phyloP scores from a whole-genome alignment of 2,888 invertebrate genomes.

The Troides oblongomaculatus region DNA sequence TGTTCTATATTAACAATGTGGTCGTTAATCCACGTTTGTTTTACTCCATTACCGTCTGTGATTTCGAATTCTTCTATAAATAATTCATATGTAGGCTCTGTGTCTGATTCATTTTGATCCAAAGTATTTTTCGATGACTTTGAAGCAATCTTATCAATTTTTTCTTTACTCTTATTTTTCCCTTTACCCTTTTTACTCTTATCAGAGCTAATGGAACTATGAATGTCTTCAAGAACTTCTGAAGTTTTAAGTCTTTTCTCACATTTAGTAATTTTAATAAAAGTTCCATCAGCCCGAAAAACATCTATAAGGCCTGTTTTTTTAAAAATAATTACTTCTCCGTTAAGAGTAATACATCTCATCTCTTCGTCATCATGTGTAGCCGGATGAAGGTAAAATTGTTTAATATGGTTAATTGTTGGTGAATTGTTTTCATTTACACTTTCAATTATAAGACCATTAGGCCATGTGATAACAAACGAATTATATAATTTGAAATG shows the following conservation, averaged over 20 bases:
- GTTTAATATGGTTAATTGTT: constrained; percentile 64
- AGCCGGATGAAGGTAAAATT: constrained; percentile 45
- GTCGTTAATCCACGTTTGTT: constrained; percentile 55
- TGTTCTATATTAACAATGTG: constrained; percentile 50
- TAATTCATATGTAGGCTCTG: constrained; percentile 47
- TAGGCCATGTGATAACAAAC: constrained; percentile 66
- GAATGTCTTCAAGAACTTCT: constrained; percentile 37
- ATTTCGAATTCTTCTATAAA: constrained; percentile 62
- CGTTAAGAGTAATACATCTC: constrained; percentile 65
- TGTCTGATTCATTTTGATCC: constrained; percentile 38
- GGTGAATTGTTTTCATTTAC: constrained; percentile 57
- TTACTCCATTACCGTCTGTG: constrained; percentile 55
- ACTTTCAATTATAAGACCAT: constrained; percentile 66
- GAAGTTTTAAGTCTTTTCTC: constrained; percentile 42
- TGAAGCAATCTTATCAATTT: constrained; percentile 45
- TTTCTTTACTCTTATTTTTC: constrained; percentile 48
- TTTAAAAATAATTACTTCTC: constrained; percentile 67
- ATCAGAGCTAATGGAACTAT: constrained; percentile 45
- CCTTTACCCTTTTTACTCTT: constrained; percentile 55
- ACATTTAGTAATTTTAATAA: constrained; percentile 57
- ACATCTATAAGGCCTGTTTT: constrained; percentile 54
- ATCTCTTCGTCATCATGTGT: constrained; percentile 53
- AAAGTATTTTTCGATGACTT: constrained; percentile 47
- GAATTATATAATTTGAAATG: constrained; percentile 54
- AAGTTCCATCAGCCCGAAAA: constrained; percentile 58